Conservation (phyloP, 92 coral and sea anemone genomes). For the Blastomussa wellsi region DNA sequence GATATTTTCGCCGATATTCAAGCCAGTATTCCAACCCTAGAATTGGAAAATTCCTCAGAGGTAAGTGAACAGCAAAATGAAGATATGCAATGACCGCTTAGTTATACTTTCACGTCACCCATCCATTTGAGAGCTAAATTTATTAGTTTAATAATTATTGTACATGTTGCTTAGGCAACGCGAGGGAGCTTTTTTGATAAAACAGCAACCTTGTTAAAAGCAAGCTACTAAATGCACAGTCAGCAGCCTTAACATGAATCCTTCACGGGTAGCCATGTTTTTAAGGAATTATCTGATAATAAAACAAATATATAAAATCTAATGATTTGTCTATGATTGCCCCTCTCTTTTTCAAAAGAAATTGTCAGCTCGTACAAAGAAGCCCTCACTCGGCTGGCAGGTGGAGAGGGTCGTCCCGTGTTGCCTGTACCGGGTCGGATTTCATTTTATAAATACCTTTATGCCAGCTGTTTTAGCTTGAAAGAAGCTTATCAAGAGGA, state of each 20-base stretch:
- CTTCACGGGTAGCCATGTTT: not conserved
- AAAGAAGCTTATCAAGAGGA: not conserved
- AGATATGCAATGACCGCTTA: not conserved
- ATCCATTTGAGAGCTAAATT: not conserved
- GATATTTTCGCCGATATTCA: conserved; percentile 91
- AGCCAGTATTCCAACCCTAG: conserved; percentile 86
- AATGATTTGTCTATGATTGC: not conserved
- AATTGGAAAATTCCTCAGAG: conserved; percentile 79
- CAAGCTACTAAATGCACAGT: not conserved
- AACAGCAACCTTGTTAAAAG: not conserved
- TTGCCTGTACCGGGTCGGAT: no score
- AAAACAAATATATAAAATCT: no score
- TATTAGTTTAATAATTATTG: not conserved
- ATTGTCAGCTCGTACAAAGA: not conserved
- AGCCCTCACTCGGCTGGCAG: no score
- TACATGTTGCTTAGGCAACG: conserved; percentile 49
- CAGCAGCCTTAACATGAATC: not conserved
- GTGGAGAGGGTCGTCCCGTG: no score
- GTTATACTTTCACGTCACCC: not conserved
- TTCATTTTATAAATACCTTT: no score
- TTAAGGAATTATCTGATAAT: no score
- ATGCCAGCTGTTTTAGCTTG: no score
- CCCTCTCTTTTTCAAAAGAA: not conserved
- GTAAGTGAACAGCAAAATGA: conserved; percentile 53
- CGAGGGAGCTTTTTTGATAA: not conserved